phyloP scores from a whole-genome alignment of 2,113 vertebrate genomes.

The Salminus brasiliensis region DNA sequence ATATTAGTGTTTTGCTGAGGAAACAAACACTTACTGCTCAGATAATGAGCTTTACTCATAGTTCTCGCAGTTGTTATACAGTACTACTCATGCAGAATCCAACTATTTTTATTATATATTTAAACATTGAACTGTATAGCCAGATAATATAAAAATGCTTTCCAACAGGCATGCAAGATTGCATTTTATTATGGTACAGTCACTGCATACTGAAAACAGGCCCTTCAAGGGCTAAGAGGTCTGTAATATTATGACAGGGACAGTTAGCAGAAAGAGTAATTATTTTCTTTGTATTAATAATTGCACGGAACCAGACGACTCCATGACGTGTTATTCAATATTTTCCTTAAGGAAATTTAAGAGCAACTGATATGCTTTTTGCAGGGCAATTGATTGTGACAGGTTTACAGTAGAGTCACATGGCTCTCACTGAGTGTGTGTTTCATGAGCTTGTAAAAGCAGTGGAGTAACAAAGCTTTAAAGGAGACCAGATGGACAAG shows the following conservation, averaged over 20 bases:
- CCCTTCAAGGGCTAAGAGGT: neutral
- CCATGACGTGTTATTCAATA: neutral
- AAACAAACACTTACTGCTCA: no score
- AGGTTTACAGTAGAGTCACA: slow-evolving; percentile 32
- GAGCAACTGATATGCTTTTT: slow-evolving; percentile 14
- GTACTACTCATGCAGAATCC: no score
- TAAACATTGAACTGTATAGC: neutral
- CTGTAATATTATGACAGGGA: slow-evolving; percentile 14
- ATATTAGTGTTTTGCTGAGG: no score
- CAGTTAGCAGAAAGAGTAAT: slow-evolving; percentile 15
- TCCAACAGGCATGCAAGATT: neutral
- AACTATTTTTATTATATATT: no score
- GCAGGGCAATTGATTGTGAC: slow-evolving; percentile 22
- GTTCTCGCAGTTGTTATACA: no score
- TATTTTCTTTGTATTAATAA: slow-evolving; percentile 5
- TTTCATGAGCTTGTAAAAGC: slow-evolving; percentile 39
- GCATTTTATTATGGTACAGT: neutral
- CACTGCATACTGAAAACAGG: slow-evolving; percentile 2
- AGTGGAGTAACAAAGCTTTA: slow-evolving; percentile 30
- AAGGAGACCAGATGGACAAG: slow-evolving; percentile 21
- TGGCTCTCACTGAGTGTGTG: slow-evolving; percentile 19
- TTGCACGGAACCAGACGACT: slow-evolving; percentile 17
- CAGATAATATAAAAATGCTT: slow-evolving; percentile 2
- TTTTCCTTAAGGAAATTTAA: slow-evolving; percentile 24
- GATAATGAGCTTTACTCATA: no score